These are phyloP conservation scores for Bucorvus abyssinicus DNA, from an alignment of 2,797 vertebrate species.

Conservation along the genomic window DNA sequence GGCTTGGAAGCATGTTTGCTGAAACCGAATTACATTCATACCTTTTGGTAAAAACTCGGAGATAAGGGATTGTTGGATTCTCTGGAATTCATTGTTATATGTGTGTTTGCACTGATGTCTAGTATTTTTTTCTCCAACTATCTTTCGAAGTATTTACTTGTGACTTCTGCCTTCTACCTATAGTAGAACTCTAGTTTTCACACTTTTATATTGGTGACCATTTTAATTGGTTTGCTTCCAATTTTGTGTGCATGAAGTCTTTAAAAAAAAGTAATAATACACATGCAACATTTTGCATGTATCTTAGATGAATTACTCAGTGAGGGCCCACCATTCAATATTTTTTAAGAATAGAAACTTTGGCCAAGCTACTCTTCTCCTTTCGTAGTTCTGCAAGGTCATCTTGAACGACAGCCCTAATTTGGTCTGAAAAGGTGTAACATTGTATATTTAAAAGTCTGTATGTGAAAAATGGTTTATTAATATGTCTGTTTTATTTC, in stretches of 20 bases:
- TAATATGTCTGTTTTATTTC: conserved; percentile 45
- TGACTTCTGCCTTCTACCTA: background rate
- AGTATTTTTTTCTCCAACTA: background rate
- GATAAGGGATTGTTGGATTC: background rate
- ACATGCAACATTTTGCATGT: background rate
- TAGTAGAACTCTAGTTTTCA: background rate
- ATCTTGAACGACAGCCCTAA: background rate
- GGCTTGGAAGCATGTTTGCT: background rate
- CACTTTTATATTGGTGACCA: background rate
- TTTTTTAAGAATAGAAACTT: background rate
- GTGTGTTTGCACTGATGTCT: background rate
- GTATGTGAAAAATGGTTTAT: background rate
- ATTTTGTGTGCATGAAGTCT: background rate
- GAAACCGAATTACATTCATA: background rate
- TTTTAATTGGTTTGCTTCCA: background rate
- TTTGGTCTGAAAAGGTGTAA: background rate
- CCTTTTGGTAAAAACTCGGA: background rate
- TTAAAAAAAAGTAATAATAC: background rate
- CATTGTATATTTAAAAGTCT: background rate
- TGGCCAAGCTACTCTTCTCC: background rate
- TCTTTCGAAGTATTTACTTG: background rate
- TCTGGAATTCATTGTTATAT: background rate
- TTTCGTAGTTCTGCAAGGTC: background rate
- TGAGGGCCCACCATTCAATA: fast-evolving
- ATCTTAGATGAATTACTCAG: background rate